These are phyloP conservation scores for Scaptomyza reducta DNA, from an alignment of 2,888 invertebrate species.

Conservation along the genomic window DNA sequence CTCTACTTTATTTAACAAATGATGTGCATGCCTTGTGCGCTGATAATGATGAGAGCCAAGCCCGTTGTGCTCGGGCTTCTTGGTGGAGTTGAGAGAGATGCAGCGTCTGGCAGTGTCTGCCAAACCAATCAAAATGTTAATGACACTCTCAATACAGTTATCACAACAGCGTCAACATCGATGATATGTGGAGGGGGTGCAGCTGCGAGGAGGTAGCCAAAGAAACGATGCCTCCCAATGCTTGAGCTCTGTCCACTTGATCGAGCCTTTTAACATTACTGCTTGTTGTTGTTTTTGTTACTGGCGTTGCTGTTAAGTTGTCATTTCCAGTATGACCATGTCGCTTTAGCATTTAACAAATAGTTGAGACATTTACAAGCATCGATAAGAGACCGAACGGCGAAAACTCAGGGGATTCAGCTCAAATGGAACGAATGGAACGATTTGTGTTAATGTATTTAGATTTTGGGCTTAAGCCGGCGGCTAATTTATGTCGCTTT, in stretches of 20 bases:
- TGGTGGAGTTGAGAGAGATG: conserved; percentile 13
- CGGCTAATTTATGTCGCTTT: conserved; percentile 72
- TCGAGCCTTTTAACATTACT: conserved; percentile 70
- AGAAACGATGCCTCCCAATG: conserved; percentile 10
- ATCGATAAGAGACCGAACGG: conserved; percentile 62
- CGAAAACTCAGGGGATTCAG: conserved; percentile 12
- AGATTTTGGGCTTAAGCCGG: conserved; percentile 44
- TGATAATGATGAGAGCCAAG: conserved; percentile 52
- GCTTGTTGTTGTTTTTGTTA: conserved; percentile 33
- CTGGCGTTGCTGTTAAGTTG: conserved; percentile 75
- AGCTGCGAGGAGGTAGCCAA: conserved; percentile 3
- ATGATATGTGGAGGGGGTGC: conserved; percentile 15
- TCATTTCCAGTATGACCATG: conserved; percentile 82
- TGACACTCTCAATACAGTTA: conserved; percentile 84
- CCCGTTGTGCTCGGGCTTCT: conserved; percentile 29
- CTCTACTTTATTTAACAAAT: conserved; percentile 73
- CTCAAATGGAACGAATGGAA: conserved; percentile 35
- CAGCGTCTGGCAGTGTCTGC: conserved; percentile 27
- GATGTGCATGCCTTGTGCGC: conserved; percentile 69
- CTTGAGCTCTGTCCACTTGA: conserved; percentile 45
- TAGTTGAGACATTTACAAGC: conserved; percentile 83
- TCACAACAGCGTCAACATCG: conserved; percentile 54
- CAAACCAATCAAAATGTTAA: conserved; percentile 83
- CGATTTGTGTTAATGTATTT: conserved; percentile 74
- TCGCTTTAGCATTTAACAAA: conserved; percentile 83